phyloP scores from a whole-genome alignment of 1,140 invertebrate genomes.

The Magallana ariakensis region DNA sequence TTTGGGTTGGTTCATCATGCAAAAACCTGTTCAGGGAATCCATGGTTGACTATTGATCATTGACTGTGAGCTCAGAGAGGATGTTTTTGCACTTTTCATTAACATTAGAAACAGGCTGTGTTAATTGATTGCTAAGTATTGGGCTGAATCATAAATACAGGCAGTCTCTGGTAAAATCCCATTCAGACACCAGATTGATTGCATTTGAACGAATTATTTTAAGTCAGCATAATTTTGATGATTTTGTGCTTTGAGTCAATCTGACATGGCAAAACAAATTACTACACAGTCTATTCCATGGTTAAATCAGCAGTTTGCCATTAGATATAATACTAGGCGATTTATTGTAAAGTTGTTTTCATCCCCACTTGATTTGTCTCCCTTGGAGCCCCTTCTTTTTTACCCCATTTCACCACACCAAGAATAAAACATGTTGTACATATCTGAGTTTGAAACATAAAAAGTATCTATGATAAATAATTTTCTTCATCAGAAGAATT shows the following conservation, averaged over 20 bases:
- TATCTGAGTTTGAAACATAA: background rate
- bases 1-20: background rate
- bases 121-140: constrained; percentile 1
- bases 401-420: constrained; percentile 26
- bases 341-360: background rate
- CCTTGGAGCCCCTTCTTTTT: background rate
- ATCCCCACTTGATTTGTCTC: constrained; percentile 2
- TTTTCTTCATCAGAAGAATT: constrained; percentile 23
- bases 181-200: background rate
- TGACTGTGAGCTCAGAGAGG: background rate
- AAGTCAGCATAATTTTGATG: background rate
- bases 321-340: constrained; percentile 7
- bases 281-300: background rate
- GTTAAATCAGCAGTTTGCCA: background rate
- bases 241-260: constrained; percentile 21
- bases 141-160: constrained; percentile 2
- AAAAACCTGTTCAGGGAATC: background rate
- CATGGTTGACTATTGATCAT: background rate
- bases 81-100: constrained; percentile 32
- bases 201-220: constrained; percentile 18
- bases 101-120: constrained; percentile 2
- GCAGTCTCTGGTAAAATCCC: background rate
- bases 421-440: background rate
- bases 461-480: constrained; percentile 7
- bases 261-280: constrained; percentile 20